Conservation (phyloP, 2,113 vertebrate genomes). For the Elachura formosa region DNA sequence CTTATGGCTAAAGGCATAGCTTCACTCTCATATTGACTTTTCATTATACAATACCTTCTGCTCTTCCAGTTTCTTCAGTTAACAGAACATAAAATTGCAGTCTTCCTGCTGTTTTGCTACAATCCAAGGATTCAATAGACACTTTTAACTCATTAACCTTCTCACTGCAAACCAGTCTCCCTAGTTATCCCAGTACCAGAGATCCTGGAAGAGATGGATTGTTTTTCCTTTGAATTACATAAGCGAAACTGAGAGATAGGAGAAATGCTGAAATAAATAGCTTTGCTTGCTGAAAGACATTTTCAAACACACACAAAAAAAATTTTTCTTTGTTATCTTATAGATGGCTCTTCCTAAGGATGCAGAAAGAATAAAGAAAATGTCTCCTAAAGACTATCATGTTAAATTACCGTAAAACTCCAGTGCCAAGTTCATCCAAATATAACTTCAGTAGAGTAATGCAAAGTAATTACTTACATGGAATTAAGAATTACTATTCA, state of each 20-base stretch:
- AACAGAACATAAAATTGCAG: not conserved
- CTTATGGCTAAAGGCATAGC: not conserved
- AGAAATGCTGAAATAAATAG: not conserved
- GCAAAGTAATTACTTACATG: not conserved
- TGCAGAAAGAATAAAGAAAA: not conserved
- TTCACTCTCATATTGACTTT: not conserved
- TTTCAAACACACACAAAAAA: not conserved
- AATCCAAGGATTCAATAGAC: not conserved
- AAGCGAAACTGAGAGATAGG: not conserved
- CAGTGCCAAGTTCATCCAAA: not conserved
- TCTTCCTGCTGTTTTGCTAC: not conserved
- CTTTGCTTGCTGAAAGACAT: not conserved
- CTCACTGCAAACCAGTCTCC: not conserved
- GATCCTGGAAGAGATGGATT: not conserved
- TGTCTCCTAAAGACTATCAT: not conserved
- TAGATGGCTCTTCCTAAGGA: not conserved
- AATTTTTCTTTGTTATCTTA: not conserved
- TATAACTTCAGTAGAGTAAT: not conserved
- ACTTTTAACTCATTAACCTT: not conserved
- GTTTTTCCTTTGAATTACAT: not conserved
- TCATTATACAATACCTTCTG: not conserved
- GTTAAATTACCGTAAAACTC: not conserved
- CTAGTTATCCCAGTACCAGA: not conserved
- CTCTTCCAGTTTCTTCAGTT: not conserved
- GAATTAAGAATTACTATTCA: not conserved